phyloP scores from a whole-genome alignment of 2,113 vertebrate species.

The Phoxinus phoxinus region DNA sequence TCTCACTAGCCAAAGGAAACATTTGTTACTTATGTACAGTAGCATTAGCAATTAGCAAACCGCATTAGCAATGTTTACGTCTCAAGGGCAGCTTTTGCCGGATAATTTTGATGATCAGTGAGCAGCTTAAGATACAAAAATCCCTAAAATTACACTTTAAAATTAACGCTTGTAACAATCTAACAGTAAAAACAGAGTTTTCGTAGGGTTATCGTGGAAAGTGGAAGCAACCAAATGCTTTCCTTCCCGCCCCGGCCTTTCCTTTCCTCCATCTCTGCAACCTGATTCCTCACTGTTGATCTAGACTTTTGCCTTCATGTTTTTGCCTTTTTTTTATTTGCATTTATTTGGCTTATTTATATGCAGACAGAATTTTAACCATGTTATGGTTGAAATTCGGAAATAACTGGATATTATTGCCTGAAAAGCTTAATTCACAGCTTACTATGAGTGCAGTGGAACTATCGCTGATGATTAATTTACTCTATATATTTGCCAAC shows the following conservation, averaged over 20 bases:
- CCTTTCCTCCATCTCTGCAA: slow-evolving; percentile 76
- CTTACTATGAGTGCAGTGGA: slow-evolving; percentile 62
- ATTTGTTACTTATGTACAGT: not conserved
- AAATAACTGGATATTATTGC: slow-evolving; percentile 70
- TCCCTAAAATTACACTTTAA: not conserved
- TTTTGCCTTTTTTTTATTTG: slow-evolving; percentile 72
- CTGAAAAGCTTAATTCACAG: slow-evolving; percentile 62
- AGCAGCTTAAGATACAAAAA: not conserved
- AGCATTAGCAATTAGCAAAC: not conserved
- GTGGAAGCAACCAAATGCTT: slow-evolving; percentile 26
- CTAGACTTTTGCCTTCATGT: slow-evolving; percentile 78
- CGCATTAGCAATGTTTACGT: not conserved
- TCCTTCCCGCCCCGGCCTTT: slow-evolving; percentile 38
- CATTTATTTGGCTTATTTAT: slow-evolving; percentile 74
- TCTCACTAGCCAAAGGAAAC: not conserved
- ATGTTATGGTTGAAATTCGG: slow-evolving; percentile 77
- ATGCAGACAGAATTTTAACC: slow-evolving; percentile 80
- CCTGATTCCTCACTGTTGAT: slow-evolving; percentile 70
- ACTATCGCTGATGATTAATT: not conserved
- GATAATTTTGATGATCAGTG: not conserved
- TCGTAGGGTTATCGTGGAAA: not conserved
- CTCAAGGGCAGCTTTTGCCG: not conserved
- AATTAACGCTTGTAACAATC: not conserved
- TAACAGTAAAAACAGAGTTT: not conserved
- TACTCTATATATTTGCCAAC: not conserved